Evolutionary conservation across 2,797 vertebrate genomes (phyloP).

Genomic region (Halcyon badia): DNA sequence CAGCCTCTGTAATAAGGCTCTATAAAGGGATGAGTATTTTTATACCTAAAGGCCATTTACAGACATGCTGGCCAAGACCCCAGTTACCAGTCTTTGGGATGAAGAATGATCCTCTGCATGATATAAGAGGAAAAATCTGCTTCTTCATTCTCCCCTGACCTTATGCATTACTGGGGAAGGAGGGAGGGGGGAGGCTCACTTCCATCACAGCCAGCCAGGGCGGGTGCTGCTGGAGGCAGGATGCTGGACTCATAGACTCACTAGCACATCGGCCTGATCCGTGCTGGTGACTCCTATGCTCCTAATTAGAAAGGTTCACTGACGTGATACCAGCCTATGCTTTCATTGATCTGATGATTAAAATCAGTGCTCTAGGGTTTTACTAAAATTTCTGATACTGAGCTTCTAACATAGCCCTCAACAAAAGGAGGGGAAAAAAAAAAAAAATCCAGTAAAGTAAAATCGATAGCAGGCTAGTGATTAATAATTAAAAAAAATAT

Average conservation of each 20-base stretch:
- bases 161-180: not conserved
- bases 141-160: not conserved
- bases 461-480: not conserved
- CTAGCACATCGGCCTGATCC: not conserved
- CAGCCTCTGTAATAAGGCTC: not conserved
- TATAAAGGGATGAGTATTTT: not conserved
- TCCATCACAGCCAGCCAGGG: not conserved
- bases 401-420: not conserved
- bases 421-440: not conserved
- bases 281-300: not conserved
- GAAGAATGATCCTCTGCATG: not conserved
- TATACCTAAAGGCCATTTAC: not conserved
- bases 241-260: not conserved
- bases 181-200: not conserved
- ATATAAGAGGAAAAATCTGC: not conserved
- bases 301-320: slow-evolving; percentile 14
- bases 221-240: not conserved
- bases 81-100: not conserved
- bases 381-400: not conserved
- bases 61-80: not conserved
- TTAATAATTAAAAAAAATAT: not conserved
- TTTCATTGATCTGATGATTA: not conserved
- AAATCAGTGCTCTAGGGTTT: not conserved
- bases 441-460: not conserved
- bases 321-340: not conserved